Evolutionary conservation across 2,797 vertebrate genomes (phyloP), one percentile per base, ranked within the genome.

Genomic region (Rhinogobio ventralis): DNA sequence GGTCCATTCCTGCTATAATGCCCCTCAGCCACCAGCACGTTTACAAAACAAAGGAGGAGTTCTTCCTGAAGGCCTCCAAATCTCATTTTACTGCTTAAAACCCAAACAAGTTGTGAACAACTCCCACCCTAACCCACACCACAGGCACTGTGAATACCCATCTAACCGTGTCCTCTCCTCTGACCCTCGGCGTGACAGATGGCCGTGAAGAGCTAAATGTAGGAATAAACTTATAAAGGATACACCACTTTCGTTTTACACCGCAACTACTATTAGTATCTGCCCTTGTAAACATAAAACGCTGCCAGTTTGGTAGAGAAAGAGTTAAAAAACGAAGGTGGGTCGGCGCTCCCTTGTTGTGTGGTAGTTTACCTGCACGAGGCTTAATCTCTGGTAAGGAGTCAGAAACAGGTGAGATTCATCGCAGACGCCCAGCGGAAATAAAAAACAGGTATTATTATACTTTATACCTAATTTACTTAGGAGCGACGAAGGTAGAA

Each of bases 1-100:
- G 71, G n/a, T 46, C 62, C 19, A 60, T 13, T 36, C 33, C 15
- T 83, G 49, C 28, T 28, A 8, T 25, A 64, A 66, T 68, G 17
- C 68, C 64, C 25, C 39, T 45, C 49, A 69, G 57, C 33, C 15
- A 46, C 57, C n/a, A 30, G 28, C 33, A 60, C 89, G 89, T 90
- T 88, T 90, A 88, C 87, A 79, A 82, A 90, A 88, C 83, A 89
- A 85, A 91, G 86, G 85, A 73, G 82, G 80, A 82, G 87, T 79
- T 72, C 77, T 79, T 89, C 86, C 87, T 87, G 78, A 86, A 83
- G 77, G 73, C 57, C 55, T 83, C 28, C 46, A 84, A 81, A 83
- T 79, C 62, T 72, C 25, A 55, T 83, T 83, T 62, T 60, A 77
- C 76, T 64, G 45, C 82, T 86, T 83, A 74, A 53, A 51, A 74